Base-by-base conservation (phyloP, 2,888 invertebrate genomes). In the Barypeithes pellucidus region DNA sequence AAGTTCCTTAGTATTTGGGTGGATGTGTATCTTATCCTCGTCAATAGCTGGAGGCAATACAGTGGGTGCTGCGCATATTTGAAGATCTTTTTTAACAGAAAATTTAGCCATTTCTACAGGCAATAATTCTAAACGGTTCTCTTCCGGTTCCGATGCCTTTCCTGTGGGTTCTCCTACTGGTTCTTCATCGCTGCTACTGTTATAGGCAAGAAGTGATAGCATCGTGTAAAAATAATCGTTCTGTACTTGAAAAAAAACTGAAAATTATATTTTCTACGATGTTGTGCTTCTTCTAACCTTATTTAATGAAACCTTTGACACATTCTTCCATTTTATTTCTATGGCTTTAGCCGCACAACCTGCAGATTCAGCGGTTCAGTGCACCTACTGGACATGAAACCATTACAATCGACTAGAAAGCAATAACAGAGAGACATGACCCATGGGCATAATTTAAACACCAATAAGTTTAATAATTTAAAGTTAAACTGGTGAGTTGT, bases 1-100 rank as follows among this genome's bases (percentile, higher is more conserved):
- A 1, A 99, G 86, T 87, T 98, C 97, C 83, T 95, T 94, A 0
- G 91, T 88, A 45, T 91, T 92, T 0, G 94, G 91, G 85, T 96
- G 94, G 77, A 98, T 87, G 72, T 94, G 91, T 12, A 91, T 87
- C 70, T 91, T 87, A 24, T 91, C 90, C 72, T 93, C 91, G 78
- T 92, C 91, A 67, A 92, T 89, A 61, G 93, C 94, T 77, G 92
- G 92, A 0, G 96, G 94, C 77, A 95, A 90, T 3, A 96, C 95
- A 50, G 91, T 88, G 0, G 97, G 97, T 0, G 96, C 94, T 29
- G 96, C 91, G 85, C 94, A 94, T 75, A 97, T 88, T 81, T 91
- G 89, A 81, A 94, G 85, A 14, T 88, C 87, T 78, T 89, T 92
- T 20, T 91, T 90, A 3, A 92, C 82, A 0, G 93, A 92, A 72